These are phyloP conservation scores for Drosophila seclusa DNA, from an alignment of 2,888 invertebrate species.

Conservation along the genomic window DNA sequence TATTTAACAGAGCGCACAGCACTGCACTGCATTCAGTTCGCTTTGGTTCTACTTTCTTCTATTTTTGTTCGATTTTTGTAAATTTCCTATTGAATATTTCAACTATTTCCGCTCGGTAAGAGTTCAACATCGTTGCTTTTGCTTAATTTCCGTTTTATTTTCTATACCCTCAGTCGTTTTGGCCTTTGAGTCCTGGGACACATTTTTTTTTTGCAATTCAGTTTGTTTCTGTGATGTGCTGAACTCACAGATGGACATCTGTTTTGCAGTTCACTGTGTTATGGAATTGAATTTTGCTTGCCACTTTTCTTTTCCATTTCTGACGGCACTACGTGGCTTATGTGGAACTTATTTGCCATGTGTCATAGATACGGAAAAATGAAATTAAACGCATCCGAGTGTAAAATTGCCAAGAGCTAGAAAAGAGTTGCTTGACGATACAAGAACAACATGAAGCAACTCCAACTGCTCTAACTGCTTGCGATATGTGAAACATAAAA, in stretches of 20 bases:
- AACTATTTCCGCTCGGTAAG: slow-evolving; percentile 61
- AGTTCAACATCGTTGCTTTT: slow-evolving; percentile 55
- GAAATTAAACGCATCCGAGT: slow-evolving; percentile 66
- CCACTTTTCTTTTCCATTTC: slow-evolving; percentile 35
- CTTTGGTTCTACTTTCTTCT: slow-evolving; percentile 8
- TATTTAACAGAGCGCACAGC: slow-evolving; percentile 1
- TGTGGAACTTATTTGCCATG: slow-evolving; percentile 68
- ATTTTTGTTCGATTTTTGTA: slow-evolving; percentile 21
- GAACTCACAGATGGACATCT: slow-evolving; percentile 61
- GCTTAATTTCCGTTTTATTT: slow-evolving; percentile 73
- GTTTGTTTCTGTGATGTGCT: slow-evolving; percentile 26
- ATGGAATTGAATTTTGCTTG: slow-evolving; percentile 70
- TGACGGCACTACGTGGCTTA: slow-evolving; percentile 57
- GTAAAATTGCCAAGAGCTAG: slow-evolving; percentile 61
- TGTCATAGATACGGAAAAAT: slow-evolving; percentile 61
- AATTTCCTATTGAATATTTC: slow-evolving; percentile 66
- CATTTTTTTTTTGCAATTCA: slow-evolving; percentile 2
- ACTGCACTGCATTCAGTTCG: neutral
- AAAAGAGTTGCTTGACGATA: slow-evolving; percentile 37
- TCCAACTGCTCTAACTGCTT: neutral
- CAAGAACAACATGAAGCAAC: neutral
- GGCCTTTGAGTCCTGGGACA: slow-evolving; percentile 27
- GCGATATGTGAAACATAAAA: slow-evolving; percentile 8
- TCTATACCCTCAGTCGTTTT: slow-evolving; percentile 34
- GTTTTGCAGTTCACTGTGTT: slow-evolving; percentile 74